Conservation (phyloP, 92 coral and sea anemone genomes). For the Epizoanthus illoricatus region DNA sequence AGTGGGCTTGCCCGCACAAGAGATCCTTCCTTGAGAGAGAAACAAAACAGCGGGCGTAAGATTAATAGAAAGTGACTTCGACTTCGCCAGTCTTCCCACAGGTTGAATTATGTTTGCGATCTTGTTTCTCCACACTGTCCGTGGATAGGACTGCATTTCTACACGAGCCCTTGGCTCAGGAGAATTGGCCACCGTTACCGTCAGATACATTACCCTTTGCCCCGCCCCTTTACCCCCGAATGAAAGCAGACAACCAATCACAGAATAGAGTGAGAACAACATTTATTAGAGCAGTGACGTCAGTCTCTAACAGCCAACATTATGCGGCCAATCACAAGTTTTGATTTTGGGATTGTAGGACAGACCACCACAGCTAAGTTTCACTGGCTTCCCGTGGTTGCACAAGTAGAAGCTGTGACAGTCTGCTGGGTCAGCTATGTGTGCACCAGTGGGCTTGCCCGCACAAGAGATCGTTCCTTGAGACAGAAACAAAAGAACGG, state of each 20-base stretch:
- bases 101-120: too few relatives aligned
- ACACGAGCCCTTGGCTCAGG: too few relatives aligned
- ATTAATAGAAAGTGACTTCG: neutral
- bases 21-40: neutral
- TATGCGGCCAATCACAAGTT: constrained; percentile 21
- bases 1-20: constrained; percentile 27
- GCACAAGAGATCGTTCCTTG: constrained; percentile 12
- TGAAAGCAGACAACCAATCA: too few relatives aligned
- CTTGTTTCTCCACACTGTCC: too few relatives aligned
- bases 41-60: neutral
- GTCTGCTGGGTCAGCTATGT: constrained; percentile 26
- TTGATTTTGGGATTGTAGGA: constrained; percentile 16
- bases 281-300: too few relatives aligned
- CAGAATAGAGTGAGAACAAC: too few relatives aligned
- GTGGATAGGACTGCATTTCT: too few relatives aligned
- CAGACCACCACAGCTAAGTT: constrained; percentile 11
- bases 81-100: too few relatives aligned
- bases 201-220: too few relatives aligned
- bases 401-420: constrained; percentile 26
- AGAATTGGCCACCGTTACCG: too few relatives aligned
- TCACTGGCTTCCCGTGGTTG: constrained; percentile 19
- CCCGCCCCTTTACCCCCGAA: too few relatives aligned
- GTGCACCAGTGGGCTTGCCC: constrained; percentile 21
- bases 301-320: constrained; percentile 12
- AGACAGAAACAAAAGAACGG: neutral